Conservation (phyloP, 2,113 vertebrate genomes). For the Podocnemis expansa region DNA sequence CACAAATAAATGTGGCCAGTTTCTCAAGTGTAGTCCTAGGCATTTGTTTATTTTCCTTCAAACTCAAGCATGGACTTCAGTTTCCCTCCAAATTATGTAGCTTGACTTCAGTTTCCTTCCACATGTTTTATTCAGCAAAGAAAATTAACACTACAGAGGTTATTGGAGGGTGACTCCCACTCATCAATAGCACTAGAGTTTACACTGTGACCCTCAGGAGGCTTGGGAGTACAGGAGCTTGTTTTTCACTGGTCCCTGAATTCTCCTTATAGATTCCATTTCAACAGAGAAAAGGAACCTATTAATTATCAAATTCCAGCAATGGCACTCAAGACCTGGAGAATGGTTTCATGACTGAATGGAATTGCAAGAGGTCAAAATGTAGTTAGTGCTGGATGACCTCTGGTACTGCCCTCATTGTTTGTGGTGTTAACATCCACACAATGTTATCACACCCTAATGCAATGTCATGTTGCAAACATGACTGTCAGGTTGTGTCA, state of each 20-base stretch:
- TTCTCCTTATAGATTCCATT: not conserved
- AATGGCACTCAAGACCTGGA: not conserved
- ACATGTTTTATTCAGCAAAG: not conserved
- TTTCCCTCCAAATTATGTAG: not conserved
- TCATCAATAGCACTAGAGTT: not conserved
- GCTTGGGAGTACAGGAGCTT: conserved; percentile 4
- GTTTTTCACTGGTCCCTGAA: not conserved
- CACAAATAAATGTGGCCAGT: rapidly evolving
- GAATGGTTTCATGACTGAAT: not conserved
- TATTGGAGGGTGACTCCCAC: not conserved
- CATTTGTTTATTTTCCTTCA: not conserved
- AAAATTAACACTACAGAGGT: not conserved
- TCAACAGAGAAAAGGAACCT: not conserved
- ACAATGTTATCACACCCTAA: not conserved
- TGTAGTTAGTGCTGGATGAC: rapidly evolving
- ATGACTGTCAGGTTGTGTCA: not conserved
- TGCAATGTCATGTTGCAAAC: not conserved
- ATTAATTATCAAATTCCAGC: not conserved
- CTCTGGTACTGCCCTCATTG: not conserved
- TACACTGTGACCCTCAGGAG: not conserved
- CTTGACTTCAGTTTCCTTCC: not conserved
- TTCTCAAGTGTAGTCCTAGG: not conserved
- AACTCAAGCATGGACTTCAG: not conserved
- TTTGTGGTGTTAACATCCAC: rapidly evolving
- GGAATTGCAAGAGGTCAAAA: not conserved